Conservation (phyloP, 2,797 vertebrate genomes). For the Helarctos malayanus region DNA sequence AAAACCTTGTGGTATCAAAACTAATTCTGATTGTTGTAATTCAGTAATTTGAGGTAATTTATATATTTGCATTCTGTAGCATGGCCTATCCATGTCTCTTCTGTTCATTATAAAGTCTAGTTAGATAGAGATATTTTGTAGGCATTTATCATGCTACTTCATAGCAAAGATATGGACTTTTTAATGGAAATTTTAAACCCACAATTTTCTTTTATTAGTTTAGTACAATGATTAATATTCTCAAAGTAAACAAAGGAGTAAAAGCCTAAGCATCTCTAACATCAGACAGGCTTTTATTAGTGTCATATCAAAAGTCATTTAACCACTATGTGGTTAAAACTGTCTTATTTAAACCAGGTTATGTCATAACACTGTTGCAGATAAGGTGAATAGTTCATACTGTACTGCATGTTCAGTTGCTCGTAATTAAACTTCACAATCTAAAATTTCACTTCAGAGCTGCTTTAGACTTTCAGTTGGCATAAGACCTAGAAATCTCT, state of each 20-base stretch:
- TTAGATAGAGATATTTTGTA: constrained; percentile 4
- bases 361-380: constrained; percentile 81
- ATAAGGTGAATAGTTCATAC: constrained; percentile 88
- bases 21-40: constrained; percentile 45
- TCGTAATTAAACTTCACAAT: constrained; percentile 80
- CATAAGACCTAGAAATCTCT: constrained; percentile 39
- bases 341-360: constrained; percentile 85
- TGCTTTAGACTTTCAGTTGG: constrained; percentile 33
- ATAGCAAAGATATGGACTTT: background rate
- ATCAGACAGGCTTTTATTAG: constrained; percentile 85
- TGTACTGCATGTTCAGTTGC: constrained; percentile 77
- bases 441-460: constrained; percentile 47
- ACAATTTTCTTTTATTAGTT: constrained; percentile 82
- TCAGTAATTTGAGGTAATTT: constrained; percentile 26
- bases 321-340: constrained; percentile 78
- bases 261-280: constrained; percentile 78
- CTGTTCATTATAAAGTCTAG: background rate
- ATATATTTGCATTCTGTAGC: background rate
- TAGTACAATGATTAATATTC: constrained; percentile 77
- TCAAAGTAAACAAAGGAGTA: constrained; percentile 83
- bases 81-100: background rate
- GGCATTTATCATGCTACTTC: constrained; percentile 37
- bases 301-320: constrained; percentile 88
- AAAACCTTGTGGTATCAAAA: background rate
- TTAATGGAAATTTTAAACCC: constrained; percentile 78